A percentile compares a stretch with the other conserved stretches of the same genome.
These are phyloP conservation scores for Oncopeltus fasciatus DNA, from an alignment of 1,140 invertebrate species.

Conservation along the genomic window DNA sequence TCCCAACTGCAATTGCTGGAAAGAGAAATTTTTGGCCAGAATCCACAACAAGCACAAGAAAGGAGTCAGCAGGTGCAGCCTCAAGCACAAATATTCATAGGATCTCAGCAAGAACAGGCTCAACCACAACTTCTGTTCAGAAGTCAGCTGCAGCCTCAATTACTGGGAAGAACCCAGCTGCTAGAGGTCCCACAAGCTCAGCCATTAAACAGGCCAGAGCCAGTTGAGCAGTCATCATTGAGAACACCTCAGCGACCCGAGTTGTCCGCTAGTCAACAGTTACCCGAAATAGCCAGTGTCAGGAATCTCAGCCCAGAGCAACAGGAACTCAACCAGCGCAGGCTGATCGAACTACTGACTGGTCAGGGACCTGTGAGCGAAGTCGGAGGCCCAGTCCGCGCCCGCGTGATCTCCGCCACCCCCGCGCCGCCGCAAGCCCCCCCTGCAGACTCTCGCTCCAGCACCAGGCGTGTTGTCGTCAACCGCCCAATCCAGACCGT, in stretches of 20 bases:
- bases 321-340: conserved; percentile 34
- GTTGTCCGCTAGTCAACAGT: conserved; percentile 12
- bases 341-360: conserved; percentile 36
- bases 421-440: conserved; percentile 35
- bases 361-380: conserved; percentile 32
- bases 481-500: conserved; percentile 45
- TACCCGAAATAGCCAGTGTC: not conserved
- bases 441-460: conserved; percentile 38
- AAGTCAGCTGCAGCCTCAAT: not conserved
- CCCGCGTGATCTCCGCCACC: conserved; percentile 40
- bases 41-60: not conserved
- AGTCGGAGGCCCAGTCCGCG: conserved; percentile 27
- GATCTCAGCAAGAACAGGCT: conserved; percentile 4
- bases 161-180: not conserved
- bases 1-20: not conserved
- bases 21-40: not conserved
- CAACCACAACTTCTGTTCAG: not conserved
- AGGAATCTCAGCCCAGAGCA: conserved; percentile 28
- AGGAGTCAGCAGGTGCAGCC: not conserved
- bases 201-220: not conserved
- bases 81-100: not conserved
- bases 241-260: not conserved
- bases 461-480: conserved; percentile 44
- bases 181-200: not conserved
- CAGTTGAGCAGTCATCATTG: not conserved